Percentiles rank a stretch among this genome's conserved stretches.
These are phyloP conservation scores for Platypus cylindrus DNA, from an alignment of 2,888 invertebrate genomes.

Conservation along the genomic window DNA sequence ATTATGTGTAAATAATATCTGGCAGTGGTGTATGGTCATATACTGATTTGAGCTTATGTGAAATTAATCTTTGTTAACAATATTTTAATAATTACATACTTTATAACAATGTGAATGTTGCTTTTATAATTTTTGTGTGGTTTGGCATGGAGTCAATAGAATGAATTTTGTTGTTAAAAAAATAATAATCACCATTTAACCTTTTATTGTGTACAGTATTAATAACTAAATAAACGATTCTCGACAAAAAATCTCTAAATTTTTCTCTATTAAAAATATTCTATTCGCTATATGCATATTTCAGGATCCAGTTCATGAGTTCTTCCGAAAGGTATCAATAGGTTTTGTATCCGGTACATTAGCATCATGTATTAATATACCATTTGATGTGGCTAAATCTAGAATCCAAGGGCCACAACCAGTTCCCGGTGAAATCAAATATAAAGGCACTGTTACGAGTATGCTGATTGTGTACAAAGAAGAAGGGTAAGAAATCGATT, in stretches of 20 bases:
- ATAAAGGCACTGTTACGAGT: constrained; percentile 61
- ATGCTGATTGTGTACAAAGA: constrained; percentile 64
- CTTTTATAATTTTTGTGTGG: no score
- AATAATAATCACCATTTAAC: no score
- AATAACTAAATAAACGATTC: no score
- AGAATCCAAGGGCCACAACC: constrained; percentile 90
- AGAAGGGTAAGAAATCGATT: constrained; percentile 91
- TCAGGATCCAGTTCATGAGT: constrained; percentile 57
- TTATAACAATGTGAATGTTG: no score
- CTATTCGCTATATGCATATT: constrained; percentile 3
- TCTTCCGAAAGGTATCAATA: constrained; percentile 62
- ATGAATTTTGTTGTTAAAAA: no score
- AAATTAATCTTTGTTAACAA: no score
- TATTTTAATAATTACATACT: no score
- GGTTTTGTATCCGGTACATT: constrained; percentile 81
- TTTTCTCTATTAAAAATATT: no score
- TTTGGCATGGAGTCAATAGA: no score
- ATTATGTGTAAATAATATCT: not conserved
- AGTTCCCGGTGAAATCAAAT: constrained; percentile 56
- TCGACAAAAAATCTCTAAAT: no score
- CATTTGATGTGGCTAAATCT: constrained; percentile 93
- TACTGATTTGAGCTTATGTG: not conserved
- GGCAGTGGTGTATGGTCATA: not conserved
- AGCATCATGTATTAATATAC: constrained; percentile 81
- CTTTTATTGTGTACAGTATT: no score